Evolutionary conservation across 1,140 invertebrate species (phyloP), one percentile per base, ranked within the genome.

Genomic region (Portunus trituberculatus): DNA sequence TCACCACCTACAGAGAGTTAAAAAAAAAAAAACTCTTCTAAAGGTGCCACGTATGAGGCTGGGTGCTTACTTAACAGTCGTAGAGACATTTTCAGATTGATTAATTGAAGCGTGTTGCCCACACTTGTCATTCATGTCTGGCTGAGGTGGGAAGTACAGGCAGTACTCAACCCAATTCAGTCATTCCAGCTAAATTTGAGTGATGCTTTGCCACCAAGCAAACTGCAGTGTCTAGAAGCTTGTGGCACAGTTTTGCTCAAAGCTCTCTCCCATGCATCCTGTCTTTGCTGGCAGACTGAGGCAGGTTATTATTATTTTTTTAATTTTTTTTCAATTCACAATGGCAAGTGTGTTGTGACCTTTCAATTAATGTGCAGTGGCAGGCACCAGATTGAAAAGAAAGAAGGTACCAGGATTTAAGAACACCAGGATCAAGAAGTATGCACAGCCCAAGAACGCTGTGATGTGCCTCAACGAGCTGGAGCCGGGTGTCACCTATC

Each of bases 351-450:
- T 93, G 92, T 93, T 93, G 92, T 83, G 92, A 93, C 92, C 92
- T 93, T 93, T 93, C 92, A 93, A 93, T 93, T 93, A 93, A 93
- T 93, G 48, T 93, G 92, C 86, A 83, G 92, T 93, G 92, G 92
- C 92, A 93, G 92, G 92, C 92, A 46, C 45, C 92, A 93, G 86
- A 83, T 39, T 93, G 16, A 93, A 93, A 48, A 93, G 82, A 93
- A 93, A 93, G 92, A 93, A 93, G 92, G 92, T 93, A n/a, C 92
- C 92, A 2, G 92, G 92, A 83, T 76, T 83, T 28, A 93, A 93
- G 82, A 93, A 93, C 67, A n/a, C 86, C 29, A 93, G 86, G 82
- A 93, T 93, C 67, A 76, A 83, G 25, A 14, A 83, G 45, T 93
- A 93, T n/a, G 92, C 86, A 25, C 92, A 93, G 76, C 92, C 92